Percentiles rank a stretch among this genome's conserved stretches.
phyloP scores from a whole-genome alignment of 2,888 invertebrate species.

The Drosophila neotestacea region DNA sequence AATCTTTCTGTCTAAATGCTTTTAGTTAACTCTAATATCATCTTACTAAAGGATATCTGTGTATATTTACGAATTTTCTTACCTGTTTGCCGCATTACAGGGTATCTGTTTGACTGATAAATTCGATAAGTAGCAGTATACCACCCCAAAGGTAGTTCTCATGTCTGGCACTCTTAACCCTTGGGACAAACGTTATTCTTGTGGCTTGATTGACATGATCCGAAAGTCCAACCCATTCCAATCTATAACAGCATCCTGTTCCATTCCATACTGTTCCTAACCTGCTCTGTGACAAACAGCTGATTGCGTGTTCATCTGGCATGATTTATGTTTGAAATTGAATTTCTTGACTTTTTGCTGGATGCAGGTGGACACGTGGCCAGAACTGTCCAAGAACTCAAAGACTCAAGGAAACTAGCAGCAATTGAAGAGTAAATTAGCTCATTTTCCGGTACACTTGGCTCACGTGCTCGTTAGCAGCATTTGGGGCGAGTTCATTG shows the following conservation, averaged over 20 bases:
- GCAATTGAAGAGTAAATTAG: slow-evolving; percentile 77
- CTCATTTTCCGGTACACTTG: slow-evolving; percentile 82
- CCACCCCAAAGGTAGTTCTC: slow-evolving; percentile 17
- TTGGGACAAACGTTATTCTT: slow-evolving; percentile 43
- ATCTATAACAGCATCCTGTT: neutral
- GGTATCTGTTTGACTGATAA: neutral
- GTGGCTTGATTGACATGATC: slow-evolving; percentile 75
- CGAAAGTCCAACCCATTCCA: slow-evolving; percentile 16
- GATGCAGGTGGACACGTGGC: slow-evolving; percentile 56
- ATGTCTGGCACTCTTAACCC: slow-evolving; percentile 33
- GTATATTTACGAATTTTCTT: neutral
- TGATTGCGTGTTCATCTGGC: slow-evolving; percentile 70
- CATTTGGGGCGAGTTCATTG: slow-evolving; percentile 56
- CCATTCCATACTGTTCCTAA: slow-evolving; percentile 16
- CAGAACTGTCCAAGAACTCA: slow-evolving; percentile 14
- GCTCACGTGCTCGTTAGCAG: slow-evolving; percentile 76
- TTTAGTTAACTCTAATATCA: no score
- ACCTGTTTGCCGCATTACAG: neutral
- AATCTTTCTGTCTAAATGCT: no score
- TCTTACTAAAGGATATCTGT: no score
- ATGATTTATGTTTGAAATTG: slow-evolving; percentile 77
- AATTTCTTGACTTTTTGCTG: slow-evolving; percentile 72
- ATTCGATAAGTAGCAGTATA: neutral
- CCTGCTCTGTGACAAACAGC: slow-evolving; percentile 68
- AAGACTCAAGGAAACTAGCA: slow-evolving; percentile 32